Evolutionary conservation across 1,140 invertebrate genomes (phyloP), one percentile per base, ranked within the genome.

Genomic region (Papilio aristodemus): DNA sequence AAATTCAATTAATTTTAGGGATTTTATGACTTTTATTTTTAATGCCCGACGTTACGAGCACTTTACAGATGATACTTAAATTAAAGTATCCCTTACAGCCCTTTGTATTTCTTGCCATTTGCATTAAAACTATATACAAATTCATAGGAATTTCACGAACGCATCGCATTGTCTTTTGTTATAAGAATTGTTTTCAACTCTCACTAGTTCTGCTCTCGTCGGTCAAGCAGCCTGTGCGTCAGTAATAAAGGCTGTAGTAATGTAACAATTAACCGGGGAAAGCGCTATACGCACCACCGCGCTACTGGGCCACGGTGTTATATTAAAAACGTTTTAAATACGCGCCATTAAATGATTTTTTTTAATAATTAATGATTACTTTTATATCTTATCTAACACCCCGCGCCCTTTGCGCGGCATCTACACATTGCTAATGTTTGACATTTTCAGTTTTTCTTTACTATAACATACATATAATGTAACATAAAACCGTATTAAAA

Each of bases 241-340:
- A 43, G 38, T 64, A 43, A 64, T 64, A 64, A 64, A 64, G 62
- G 39, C 39, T 64, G 62, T 25, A 64, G 19, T 22, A 64, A 64
- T 43, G 62, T 25, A 64, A 41, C 25, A 64, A 64, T 64, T 64
- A 64, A 46, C 62, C 2, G 58, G 62, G 62, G 62, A 64, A 64
- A 64, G 62, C 62, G 62, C 13, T 64, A 22, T 43, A 64, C 62
- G 62, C 39, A 41, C 22, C 39, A 43, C 39, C 39, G 62, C 62
- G 38, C 62, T 43, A 36, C 38, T 64, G 39, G 62, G 60, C 36
- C 27, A 62, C 17, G 36, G 59, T 38, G 32, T 22, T 37, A 11
- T 38, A 37, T 62, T 62, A 62, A 27, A 14, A 50, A 50, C 19
- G 2, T 19, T 22, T 50, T 50, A 50, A 50, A 50, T 32, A 32